Evolutionary conservation across 92 coral and sea anemone species (phyloP), one percentile per base, ranked within the genome.

Genomic region (Parazoanthus atlanticus): DNA sequence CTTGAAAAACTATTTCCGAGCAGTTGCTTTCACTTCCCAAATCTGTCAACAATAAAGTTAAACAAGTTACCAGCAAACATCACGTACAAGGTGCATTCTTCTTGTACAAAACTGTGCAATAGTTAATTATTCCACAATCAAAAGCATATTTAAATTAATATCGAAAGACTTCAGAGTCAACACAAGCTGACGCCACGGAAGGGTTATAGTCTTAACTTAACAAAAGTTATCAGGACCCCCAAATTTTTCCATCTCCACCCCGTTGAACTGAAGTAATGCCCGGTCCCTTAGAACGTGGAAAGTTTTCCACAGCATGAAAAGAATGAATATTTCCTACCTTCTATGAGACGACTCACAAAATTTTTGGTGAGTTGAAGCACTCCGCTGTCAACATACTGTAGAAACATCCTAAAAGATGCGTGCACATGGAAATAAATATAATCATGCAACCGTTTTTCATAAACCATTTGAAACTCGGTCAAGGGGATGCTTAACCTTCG

Each of bases 381-480:
- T 21, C 94, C 94, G 69, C 94, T 97, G 72, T 91, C 96, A 26
- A 97, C 95, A 80, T 97, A 97, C 58, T 94, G 99, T 40, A 95
- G 85, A 79, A 97, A 97, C 96, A 95, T 93, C 89, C 99, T 97
- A 28, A 13, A 74, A 76, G 5, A 58, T 25, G 30, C 3, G 0
- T 12, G 56, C 10, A 74, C 26, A 61, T 9, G 69, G 69, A 10
- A 21, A 52, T 23, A 52, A 34, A 25, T 43, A 54, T 28, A 58
- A 36, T 31, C 19, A 9, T 36, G 74, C 6, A 47, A 40, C n/a
- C 1, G n/a, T 21, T 46, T 36, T 31, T 43, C 7, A 21, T 56
- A 21, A 81, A 31, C 61, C 41, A 81, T 61, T 21, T 79, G 23
- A 21, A 78, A 78, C 56, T 65, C 31, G 49, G n/a, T 61, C 69